Conservation (phyloP, 2,113 vertebrate genomes). For the Platycercus adscitus region DNA sequence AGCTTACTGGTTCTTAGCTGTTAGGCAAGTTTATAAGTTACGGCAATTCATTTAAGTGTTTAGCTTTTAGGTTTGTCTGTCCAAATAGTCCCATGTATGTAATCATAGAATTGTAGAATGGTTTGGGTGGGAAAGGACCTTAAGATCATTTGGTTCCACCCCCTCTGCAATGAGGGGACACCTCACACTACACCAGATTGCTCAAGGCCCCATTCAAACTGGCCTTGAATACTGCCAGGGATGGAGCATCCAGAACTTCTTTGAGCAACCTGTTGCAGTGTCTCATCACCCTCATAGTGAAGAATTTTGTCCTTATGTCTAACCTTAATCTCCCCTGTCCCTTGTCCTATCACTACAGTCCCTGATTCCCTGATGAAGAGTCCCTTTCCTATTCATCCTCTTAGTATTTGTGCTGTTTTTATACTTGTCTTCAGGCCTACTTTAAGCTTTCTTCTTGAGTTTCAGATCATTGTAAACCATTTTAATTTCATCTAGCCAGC, state of each 20-base stretch:
- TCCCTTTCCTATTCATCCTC: not conserved
- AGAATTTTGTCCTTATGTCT: not conserved
- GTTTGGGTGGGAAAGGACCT: not conserved
- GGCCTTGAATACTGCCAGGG: not conserved
- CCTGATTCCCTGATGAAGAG: not conserved
- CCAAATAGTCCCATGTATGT: not conserved
- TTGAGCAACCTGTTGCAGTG: not conserved
- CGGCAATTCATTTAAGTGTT: not conserved
- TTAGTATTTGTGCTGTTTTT: not conserved
- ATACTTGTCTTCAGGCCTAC: not conserved
- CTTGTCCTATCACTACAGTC: not conserved
- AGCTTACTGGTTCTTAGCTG: not conserved
- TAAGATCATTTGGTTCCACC: not conserved
- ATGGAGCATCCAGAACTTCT: not conserved
- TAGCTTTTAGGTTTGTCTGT: not conserved
- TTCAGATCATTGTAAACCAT: not conserved
- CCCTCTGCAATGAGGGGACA: not conserved
- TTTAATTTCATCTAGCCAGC: not conserved
- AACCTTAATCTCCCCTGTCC: not conserved
- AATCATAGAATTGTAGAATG: not conserved
- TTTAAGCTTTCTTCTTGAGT: not conserved
- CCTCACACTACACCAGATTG: not conserved
- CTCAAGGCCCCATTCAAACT: not conserved
- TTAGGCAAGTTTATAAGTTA: not conserved
- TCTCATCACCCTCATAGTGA: not conserved